Evolutionary conservation across 2,797 vertebrate genomes (phyloP), one percentile per base, ranked within the genome.

Genomic region (Amazona ochrocephala): DNA sequence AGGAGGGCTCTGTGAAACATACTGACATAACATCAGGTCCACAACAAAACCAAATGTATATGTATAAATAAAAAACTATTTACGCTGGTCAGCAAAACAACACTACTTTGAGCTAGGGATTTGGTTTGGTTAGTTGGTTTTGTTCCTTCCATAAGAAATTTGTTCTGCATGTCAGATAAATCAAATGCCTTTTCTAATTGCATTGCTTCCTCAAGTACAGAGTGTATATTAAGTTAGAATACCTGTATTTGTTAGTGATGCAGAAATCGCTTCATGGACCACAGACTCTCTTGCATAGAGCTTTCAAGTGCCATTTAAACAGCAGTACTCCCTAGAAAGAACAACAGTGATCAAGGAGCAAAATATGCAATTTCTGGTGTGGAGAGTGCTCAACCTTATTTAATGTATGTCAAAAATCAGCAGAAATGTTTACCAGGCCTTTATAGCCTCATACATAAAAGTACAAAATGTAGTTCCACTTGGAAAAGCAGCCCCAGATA

Each of bases 71-170:
- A n/a, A 17, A 86, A 77, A 34, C 9, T 56, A 47, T 15, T 56
- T 10, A 17, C 37, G 20, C 21, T 84, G 51, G 34, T 88, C 27
- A 81, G 24, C 27, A 50, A 66, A 91, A 84, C 5, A 92, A 17
- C 27, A 32, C 29, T 74, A 32, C 11, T 73, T 58, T 22, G 8
- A 73, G 7, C 13, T 45, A 32, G 4, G 22, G 56, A 37, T 37
- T 37, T 37, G n/a, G n/a, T 60, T 26, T 24, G 56, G n/a, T 60
- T 60, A 23, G 23, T 11, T 24, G 32, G 3, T 2, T 30, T n/a
- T n/a, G 8, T 29, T 9, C 5, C 1, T 18, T 4, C 30, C 1
- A 3, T 3, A 16, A 44, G 17, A 45, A 3, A n/a, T 48, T 44
- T 64, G 11, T 62, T 67, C 27, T 32, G 23, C 8, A 51, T n/a